Percentiles rank a stretch among this genome's conserved stretches.
Evolutionary conservation across 1,140 invertebrate species (phyloP).

Genomic region (Melanaphis sacchari): DNA sequence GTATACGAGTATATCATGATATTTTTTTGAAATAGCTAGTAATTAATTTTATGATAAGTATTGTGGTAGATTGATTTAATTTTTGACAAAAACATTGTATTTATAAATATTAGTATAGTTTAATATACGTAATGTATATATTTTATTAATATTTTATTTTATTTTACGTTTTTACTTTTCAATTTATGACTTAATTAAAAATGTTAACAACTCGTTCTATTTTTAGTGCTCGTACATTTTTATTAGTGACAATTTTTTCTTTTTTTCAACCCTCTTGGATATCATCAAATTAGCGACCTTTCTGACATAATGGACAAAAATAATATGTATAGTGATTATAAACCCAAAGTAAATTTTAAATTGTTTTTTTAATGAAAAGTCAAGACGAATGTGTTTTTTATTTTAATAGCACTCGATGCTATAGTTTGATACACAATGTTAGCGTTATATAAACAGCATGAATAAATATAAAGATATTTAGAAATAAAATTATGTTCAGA

Average conservation of each 20-base stretch:
- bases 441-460: background rate
- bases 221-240: background rate
- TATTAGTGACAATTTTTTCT: background rate
- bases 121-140: too few relatives aligned
- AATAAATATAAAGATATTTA: background rate
- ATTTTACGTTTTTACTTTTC: background rate
- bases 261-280: background rate
- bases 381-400: background rate
- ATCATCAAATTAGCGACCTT: background rate
- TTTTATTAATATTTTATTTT: background rate
- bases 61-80: too few relatives aligned
- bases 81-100: too few relatives aligned
- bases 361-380: background rate
- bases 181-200: background rate
- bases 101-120: too few relatives aligned
- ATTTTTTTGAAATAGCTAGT: too few relatives aligned
- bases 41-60: too few relatives aligned
- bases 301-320: background rate
- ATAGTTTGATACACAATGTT: background rate
- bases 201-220: background rate
- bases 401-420: background rate
- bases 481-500: background rate
- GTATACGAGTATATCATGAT: too few relatives aligned
- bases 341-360: background rate
- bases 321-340: background rate